Evolutionary conservation across 2,113 vertebrate genomes (phyloP).

Genomic region (Salvator merianae): DNA sequence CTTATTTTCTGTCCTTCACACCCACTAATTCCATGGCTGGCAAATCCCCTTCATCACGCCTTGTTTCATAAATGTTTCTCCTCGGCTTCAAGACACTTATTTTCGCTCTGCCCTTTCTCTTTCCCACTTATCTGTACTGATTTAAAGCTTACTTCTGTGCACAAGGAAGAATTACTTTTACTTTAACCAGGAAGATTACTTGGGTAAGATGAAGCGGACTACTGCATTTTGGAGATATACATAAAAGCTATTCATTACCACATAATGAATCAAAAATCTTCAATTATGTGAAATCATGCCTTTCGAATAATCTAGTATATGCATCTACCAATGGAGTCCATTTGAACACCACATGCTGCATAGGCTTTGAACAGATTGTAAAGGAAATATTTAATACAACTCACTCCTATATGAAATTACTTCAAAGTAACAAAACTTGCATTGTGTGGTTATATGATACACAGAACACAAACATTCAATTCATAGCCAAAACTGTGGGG

Average conservation of each 20-base stretch:
- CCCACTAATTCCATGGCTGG: too few relatives aligned
- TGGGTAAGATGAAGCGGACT: background rate
- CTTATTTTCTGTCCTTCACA: too few relatives aligned
- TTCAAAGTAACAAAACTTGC: background rate
- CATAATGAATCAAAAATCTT: slow-evolving; percentile 57
- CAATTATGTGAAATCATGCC: slow-evolving; percentile 38
- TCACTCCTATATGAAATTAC: background rate
- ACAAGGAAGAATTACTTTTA: too few relatives aligned
- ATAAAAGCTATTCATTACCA: background rate
- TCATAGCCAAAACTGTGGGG: background rate
- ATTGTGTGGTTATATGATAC: slow-evolving; percentile 3
- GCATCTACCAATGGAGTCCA: background rate
- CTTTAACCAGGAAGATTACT: too few relatives aligned
- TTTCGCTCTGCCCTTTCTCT: too few relatives aligned
- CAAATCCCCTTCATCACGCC: too few relatives aligned
- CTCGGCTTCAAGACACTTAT: too few relatives aligned
- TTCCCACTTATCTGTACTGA: too few relatives aligned
- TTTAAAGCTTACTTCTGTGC: too few relatives aligned
- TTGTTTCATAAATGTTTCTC: too few relatives aligned
- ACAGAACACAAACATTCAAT: background rate
- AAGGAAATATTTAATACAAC: background rate
- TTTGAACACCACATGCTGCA: background rate
- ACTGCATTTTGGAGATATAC: too few relatives aligned
- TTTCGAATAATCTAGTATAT: slow-evolving; percentile 13
- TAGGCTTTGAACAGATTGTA: background rate